Conservation (phyloP, 1,140 invertebrate species). For the Nasonia longicornis region DNA sequence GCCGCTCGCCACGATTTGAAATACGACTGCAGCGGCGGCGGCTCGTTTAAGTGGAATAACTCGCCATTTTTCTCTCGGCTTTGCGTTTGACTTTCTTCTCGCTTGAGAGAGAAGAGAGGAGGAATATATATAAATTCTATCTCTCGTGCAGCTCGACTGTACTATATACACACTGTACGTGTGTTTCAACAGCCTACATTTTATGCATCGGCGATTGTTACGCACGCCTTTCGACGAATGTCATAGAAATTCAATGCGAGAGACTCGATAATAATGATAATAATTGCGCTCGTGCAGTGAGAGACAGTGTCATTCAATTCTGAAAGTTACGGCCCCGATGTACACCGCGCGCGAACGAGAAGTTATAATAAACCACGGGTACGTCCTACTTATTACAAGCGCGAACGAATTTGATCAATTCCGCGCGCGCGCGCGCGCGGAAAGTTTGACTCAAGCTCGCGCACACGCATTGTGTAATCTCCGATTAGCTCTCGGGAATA, state of each 20-base stretch:
- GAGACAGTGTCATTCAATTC: neutral
- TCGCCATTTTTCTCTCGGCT: slow-evolving; percentile 17
- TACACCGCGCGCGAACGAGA: neutral
- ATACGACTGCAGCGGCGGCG: neutral
- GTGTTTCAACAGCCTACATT: too few relatives aligned
- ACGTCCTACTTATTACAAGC: neutral
- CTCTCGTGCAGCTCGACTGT: too few relatives aligned
- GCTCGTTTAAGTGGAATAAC: slow-evolving; percentile 27
- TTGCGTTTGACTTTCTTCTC: neutral
- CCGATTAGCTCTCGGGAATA: neutral
- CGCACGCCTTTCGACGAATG: too few relatives aligned
- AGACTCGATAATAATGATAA: too few relatives aligned
- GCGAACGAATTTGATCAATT: neutral
- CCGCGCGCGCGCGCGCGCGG: too few relatives aligned
- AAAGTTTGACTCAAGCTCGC: neutral
- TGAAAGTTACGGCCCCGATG: neutral
- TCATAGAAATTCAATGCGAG: too few relatives aligned
- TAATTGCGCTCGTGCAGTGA: neutral
- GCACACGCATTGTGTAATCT: neutral
- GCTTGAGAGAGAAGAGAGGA: neutral
- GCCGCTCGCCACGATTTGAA: slow-evolving; percentile 6
- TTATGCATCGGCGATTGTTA: too few relatives aligned
- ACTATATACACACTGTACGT: too few relatives aligned
- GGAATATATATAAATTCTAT: neutral
- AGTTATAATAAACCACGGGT: neutral